Evolutionary conservation across 2,888 invertebrate species (phyloP).

Genomic region (Seira musarum): DNA sequence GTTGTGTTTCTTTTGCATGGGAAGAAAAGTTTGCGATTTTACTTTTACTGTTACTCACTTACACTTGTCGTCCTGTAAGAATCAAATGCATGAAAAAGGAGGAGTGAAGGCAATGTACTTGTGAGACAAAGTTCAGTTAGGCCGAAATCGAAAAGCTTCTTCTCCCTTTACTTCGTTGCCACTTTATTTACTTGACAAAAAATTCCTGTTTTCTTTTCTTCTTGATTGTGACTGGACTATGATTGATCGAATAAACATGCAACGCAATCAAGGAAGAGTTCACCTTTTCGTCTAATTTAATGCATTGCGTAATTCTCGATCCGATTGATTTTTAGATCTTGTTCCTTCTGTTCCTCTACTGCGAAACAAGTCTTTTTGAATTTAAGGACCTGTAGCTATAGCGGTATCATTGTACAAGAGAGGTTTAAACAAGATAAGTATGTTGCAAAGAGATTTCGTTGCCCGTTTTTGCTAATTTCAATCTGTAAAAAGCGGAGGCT

Average conservation of each 20-base stretch:
- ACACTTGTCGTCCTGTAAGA: conserved; percentile 11
- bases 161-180: conserved; percentile 1
- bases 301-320: too few relatives aligned
- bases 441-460: too few relatives aligned
- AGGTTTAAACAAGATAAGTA: too few relatives aligned
- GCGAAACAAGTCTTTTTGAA: too few relatives aligned
- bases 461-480: too few relatives aligned
- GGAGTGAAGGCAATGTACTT: conserved; percentile 52
- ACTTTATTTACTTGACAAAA: conserved; percentile 40
- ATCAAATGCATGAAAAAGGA: neutral
- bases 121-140: conserved; percentile 48
- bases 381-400: too few relatives aligned
- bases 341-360: too few relatives aligned
- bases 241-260: conserved; percentile 48
- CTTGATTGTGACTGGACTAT: conserved; percentile 53
- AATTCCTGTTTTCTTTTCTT: conserved; percentile 55
- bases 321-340: too few relatives aligned
- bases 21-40: conserved; percentile 10
- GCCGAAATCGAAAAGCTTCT: conserved; percentile 25
- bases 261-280: conserved; percentile 38
- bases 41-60: conserved; percentile 54
- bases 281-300: too few relatives aligned
- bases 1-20: too few relatives aligned
- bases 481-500: too few relatives aligned
- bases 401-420: too few relatives aligned